These are phyloP conservation scores for Psittacula echo DNA, from an alignment of 2,797 vertebrate genomes.

Conservation along the genomic window DNA sequence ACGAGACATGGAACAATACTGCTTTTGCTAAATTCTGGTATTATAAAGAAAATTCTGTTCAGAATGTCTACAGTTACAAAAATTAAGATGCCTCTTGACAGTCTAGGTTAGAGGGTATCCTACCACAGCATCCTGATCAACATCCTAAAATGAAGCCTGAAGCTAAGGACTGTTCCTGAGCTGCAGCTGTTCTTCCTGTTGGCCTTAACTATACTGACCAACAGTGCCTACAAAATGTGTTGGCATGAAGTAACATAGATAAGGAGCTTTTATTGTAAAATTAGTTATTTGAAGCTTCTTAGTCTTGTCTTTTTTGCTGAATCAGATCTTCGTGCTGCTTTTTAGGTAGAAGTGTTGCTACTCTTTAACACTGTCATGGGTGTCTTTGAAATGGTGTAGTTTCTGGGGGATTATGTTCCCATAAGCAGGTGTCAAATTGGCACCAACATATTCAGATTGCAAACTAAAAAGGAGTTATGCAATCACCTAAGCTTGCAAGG, in stretches of 20 bases:
- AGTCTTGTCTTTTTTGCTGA: neutral
- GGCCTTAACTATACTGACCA: neutral
- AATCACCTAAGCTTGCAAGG: neutral
- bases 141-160: neutral
- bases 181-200: neutral
- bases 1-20: neutral
- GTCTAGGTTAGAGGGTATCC: neutral
- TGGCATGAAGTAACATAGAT: neutral
- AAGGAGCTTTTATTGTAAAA: slow-evolving; percentile 14
- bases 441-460: neutral
- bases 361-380: fast-evolving
- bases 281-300: slow-evolving; percentile 28
- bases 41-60: neutral
- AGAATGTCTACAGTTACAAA: neutral
- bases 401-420: neutral
- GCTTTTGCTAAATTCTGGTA: neutral
- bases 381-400: neutral
- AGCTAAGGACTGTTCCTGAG: neutral
- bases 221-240: neutral
- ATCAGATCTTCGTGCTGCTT: neutral
- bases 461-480: neutral
- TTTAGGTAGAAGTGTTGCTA: neutral
- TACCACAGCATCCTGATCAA: neutral
- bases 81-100: neutral
- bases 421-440: neutral